Percentiles rank a stretch among this genome's conserved stretches.
These are phyloP conservation scores for Polylopha cassiicola DNA, from an alignment of 2,888 invertebrate genomes.

Conservation along the genomic window DNA sequence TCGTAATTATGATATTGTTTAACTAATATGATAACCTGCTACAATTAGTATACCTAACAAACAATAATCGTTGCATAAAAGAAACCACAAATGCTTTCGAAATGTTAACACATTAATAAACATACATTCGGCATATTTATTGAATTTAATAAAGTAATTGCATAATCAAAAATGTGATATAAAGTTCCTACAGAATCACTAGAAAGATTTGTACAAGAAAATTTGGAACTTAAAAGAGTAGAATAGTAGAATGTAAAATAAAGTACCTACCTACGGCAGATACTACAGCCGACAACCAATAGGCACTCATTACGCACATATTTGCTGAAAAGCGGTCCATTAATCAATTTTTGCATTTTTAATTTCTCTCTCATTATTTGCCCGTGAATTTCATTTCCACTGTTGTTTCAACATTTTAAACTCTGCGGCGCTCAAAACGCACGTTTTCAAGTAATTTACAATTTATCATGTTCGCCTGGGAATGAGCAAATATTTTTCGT, in stretches of 20 bases:
- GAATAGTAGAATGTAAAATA: slow-evolving; percentile 17
- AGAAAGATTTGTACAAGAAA: no score
- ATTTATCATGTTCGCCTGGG: slow-evolving; percentile 70
- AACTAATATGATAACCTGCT: no score
- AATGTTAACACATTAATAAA: no score
- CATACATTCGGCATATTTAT: slow-evolving; percentile 5
- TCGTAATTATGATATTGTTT: no score
- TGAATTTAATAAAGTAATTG: slow-evolving; percentile 3
- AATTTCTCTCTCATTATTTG: slow-evolving; percentile 73
- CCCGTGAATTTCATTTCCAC: slow-evolving; percentile 64
- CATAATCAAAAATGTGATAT: neutral
- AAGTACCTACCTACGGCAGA: slow-evolving; percentile 29
- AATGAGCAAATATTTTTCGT: slow-evolving; percentile 73
- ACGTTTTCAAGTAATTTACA: slow-evolving; percentile 73
- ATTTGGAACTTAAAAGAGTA: neutral
- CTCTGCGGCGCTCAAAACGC: slow-evolving; percentile 52
- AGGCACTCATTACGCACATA: slow-evolving; percentile 57
- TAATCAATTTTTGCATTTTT: slow-evolving; percentile 77
- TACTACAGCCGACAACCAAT: slow-evolving; percentile 30
- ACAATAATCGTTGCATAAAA: no score
- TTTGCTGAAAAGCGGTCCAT: slow-evolving; percentile 64
- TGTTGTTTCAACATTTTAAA: slow-evolving; percentile 63
- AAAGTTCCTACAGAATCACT: no score
- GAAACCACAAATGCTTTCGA: no score
- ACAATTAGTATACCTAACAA: no score